These are phyloP conservation scores for Cosmopolites sordidus DNA, from an alignment of 2,888 invertebrate genomes.

Conservation along the genomic window DNA sequence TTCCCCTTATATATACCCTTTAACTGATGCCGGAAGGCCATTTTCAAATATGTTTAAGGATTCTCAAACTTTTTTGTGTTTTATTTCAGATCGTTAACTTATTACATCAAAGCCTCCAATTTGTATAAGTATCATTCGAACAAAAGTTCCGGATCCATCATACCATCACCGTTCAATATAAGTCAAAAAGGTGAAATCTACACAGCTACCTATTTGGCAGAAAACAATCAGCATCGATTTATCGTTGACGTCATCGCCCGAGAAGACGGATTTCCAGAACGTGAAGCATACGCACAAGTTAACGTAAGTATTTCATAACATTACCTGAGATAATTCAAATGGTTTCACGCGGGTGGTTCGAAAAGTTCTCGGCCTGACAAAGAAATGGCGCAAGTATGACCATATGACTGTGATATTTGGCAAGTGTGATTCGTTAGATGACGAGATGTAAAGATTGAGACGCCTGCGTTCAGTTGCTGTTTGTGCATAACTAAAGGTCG, in stretches of 20 bases:
- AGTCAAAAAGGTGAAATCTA: slow-evolving; percentile 66
- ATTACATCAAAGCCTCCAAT: slow-evolving; percentile 77
- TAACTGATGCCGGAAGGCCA: too few species aligned
- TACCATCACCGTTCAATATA: slow-evolving; percentile 83
- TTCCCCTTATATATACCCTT: slow-evolving; percentile 48
- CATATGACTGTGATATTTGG: too few species aligned
- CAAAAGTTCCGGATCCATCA: slow-evolving; percentile 76
- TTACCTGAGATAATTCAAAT: too few species aligned
- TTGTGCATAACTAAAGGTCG: too few species aligned
- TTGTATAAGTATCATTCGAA: slow-evolving; percentile 74
- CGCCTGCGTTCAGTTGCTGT: too few species aligned
- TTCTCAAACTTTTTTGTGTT: background rate
- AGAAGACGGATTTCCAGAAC: slow-evolving; percentile 72
- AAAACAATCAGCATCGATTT: slow-evolving; percentile 85
- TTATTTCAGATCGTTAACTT: slow-evolving; percentile 64
- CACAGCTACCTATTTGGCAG: slow-evolving; percentile 79
- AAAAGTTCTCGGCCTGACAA: too few species aligned
- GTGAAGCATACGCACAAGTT: slow-evolving; percentile 71
- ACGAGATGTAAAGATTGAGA: too few species aligned
- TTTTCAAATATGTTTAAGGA: background rate
- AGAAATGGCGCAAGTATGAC: too few species aligned
- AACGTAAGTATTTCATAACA: slow-evolving; percentile 68
- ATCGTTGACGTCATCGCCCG: slow-evolving; percentile 78
- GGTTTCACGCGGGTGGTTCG: too few species aligned
- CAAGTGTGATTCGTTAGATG: too few species aligned